phyloP scores from a whole-genome alignment of 2,888 invertebrate genomes.

The Nomada lathburiana region DNA sequence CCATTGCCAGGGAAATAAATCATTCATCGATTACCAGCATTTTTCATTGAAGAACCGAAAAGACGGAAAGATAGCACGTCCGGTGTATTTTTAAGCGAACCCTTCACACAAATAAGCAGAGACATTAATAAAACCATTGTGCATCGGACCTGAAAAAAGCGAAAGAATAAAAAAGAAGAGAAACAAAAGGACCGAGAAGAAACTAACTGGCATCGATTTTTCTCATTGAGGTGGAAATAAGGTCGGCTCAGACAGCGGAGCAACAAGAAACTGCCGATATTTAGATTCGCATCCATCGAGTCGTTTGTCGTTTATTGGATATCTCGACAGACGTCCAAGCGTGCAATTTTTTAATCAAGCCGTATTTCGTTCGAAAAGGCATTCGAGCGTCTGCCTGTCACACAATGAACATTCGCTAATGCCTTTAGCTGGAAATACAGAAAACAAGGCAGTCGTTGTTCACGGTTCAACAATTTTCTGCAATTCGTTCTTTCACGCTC shows the following conservation, averaged over 20 bases:
- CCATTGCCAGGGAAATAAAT: background rate
- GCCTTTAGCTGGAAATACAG: slow-evolving; percentile 10
- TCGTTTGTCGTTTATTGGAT: slow-evolving; percentile 42
- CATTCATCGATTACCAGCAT: background rate
- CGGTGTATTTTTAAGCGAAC: slow-evolving; percentile 32
- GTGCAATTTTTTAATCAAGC: slow-evolving; percentile 44
- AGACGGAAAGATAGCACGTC: background rate
- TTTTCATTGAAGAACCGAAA: background rate
- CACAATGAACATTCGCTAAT: slow-evolving; percentile 29
- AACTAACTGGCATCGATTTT: slow-evolving; percentile 48
- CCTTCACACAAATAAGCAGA: slow-evolving; percentile 19
- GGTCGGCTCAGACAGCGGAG: slow-evolving; percentile 34
- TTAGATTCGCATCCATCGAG: slow-evolving; percentile 47
- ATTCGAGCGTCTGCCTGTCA: slow-evolving; percentile 18
- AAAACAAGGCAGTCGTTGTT: slow-evolving; percentile 20
- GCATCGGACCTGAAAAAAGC: slow-evolving; percentile 10
- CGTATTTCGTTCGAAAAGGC: slow-evolving; percentile 12
- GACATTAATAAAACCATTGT: slow-evolving; percentile 43
- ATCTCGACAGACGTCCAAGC: slow-evolving; percentile 27
- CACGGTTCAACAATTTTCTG: slow-evolving; percentile 36
- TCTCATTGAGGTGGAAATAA: slow-evolving; percentile 50
- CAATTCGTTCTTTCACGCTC: slow-evolving; percentile 29
- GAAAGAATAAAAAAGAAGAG: background rate
- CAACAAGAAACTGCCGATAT: slow-evolving; percentile 43
- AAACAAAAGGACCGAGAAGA: background rate